Percentiles rank a stretch among this genome's conserved stretches.
Conservation (phyloP, 2,797 vertebrate genomes). For the Sarcophilus harrisii region DNA sequence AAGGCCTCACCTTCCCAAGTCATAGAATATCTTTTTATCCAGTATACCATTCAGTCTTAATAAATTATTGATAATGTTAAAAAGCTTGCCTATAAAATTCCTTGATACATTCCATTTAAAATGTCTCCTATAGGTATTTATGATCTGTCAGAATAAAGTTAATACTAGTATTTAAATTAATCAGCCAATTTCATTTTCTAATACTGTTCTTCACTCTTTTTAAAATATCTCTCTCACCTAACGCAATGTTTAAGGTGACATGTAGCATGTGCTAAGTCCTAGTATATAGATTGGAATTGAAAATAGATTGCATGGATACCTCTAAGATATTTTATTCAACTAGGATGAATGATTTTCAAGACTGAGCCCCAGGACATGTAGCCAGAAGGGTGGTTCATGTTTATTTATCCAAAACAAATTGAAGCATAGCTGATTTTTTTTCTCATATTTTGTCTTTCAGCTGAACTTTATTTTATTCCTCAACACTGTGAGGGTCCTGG, state of each 20-base stretch:
- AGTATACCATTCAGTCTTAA: background rate
- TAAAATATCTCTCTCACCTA: background rate
- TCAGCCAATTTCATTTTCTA: background rate
- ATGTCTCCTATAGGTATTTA: background rate
- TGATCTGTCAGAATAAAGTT: background rate
- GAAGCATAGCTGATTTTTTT: conserved; percentile 26
- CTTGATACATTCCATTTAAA: background rate
- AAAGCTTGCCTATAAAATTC: background rate
- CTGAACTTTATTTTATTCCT: conserved; percentile 94
- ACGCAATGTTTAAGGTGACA: background rate
- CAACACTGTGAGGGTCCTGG: conserved; percentile 93
- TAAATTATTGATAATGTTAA: background rate
- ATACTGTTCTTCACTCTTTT: background rate
- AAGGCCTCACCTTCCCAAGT: background rate
- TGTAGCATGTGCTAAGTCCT: background rate
- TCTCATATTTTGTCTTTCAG: conserved; percentile 84
- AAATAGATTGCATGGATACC: background rate
- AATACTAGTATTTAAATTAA: background rate
- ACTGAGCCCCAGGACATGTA: background rate
- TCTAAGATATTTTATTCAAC: background rate
- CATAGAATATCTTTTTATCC: background rate
- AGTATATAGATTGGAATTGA: background rate
- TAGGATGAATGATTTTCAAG: background rate
- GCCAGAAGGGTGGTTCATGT: conserved; percentile 24
- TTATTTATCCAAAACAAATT: conserved; percentile 42